phyloP scores from a whole-genome alignment of 2,797 vertebrate species.

The Micropoecilia bifurca region DNA sequence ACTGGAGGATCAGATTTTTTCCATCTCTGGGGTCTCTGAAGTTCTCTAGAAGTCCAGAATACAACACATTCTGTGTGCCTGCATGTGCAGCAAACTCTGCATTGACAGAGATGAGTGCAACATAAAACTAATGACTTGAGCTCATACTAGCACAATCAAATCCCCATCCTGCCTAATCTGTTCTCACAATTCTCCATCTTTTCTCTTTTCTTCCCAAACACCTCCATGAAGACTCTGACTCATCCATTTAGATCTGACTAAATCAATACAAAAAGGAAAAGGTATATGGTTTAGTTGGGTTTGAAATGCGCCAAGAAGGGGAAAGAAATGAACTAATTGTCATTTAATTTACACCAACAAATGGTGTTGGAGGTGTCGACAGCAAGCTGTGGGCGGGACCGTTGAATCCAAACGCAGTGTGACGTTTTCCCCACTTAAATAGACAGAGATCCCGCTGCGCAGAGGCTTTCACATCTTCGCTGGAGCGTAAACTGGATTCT shows the following conservation, averaged over 20 bases:
- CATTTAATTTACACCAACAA: constrained; percentile 7
- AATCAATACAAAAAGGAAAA: background rate
- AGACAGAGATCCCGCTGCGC: background rate
- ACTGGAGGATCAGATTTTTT: too few species aligned
- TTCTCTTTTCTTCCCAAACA: background rate
- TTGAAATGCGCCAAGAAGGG: background rate
- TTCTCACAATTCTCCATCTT: constrained; percentile 4
- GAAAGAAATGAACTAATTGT: too few species aligned
- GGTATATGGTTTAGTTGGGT: background rate
- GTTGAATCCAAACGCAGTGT: constrained; percentile 33
- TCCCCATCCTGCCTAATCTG: constrained; percentile 13
- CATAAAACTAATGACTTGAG: constrained; percentile 44
- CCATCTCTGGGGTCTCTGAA: too few species aligned
- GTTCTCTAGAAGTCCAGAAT: too few species aligned
- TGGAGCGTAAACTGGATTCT: background rate
- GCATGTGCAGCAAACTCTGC: constrained; percentile 21
- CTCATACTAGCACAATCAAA: constrained; percentile 41
- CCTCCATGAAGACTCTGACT: background rate
- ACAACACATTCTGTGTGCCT: background rate
- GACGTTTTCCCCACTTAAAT: constrained; percentile 52
- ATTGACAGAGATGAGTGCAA: constrained; percentile 39
- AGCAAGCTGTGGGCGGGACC: constrained; percentile 58
- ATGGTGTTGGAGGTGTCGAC: constrained; percentile 5
- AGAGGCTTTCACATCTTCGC: constrained; percentile 10
- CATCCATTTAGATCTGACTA: background rate